Evolutionary conservation across 2,113 vertebrate species (phyloP), one percentile per base, ranked within the genome.

Genomic region (Regulus satrapa): DNA sequence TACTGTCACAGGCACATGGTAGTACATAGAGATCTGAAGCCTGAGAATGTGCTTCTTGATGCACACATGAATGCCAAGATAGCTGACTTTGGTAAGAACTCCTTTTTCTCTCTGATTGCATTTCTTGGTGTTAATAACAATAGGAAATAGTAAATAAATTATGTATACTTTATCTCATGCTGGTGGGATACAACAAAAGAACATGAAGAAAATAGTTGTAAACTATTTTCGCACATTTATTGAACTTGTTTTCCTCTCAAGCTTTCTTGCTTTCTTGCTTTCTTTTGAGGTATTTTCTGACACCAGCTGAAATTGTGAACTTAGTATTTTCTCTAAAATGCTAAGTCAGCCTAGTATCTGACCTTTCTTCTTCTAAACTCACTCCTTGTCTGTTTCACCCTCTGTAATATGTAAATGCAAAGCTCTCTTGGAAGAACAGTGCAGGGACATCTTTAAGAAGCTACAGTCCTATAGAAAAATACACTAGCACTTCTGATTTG

Each of bases 1-100:
- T 99, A 99, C 88, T 99, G 99, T 96, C 99, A 99, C 97, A 98
- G 99, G 77, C 99, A 99, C 92, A 99, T 99, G 99, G 99, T 99
- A 94, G 99, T 99, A 72, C 99, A 99, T 64, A 97, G 99, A 97
- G 99, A 99, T 98, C 98, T 99, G 96, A 99, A 99, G 92, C 99
- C 99, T 36, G 99, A 99, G 96, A 99, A 99, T n/a, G 99, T 99
- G 72, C 97, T 99, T 67, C 99, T 99, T 48, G 99, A 99, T 86
- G 99, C 99, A 32, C 99, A 99, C 85, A 99, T 99, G 99, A 99
- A 99, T 92, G 99, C 99, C 68, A 99, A 99, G 97, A 99, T 99
- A 81, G 99, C 99, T 49, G 99, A 99, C 95, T 99, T 99, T 40
- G 99, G 99, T 99, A 97, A 98, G 98, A 67, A 45, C 26, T 55